Conservation (phyloP, 2,113 vertebrate genomes). For the Cyanoliseus patagonus region DNA sequence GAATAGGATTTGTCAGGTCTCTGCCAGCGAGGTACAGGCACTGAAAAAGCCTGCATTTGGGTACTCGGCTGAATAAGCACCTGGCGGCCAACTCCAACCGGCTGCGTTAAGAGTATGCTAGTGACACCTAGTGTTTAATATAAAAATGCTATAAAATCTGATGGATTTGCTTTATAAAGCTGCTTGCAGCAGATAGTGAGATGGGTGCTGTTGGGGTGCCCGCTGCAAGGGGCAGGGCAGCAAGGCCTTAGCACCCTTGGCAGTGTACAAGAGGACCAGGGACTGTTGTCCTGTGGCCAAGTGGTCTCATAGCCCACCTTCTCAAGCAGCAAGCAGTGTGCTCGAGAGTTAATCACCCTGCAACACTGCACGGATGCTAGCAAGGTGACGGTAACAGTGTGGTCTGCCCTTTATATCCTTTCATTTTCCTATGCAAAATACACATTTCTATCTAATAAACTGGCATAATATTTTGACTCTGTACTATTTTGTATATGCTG, state of each 20-base stretch:
- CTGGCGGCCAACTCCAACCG: background rate
- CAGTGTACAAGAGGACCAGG: background rate
- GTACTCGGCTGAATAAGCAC: background rate
- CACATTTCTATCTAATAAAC: background rate
- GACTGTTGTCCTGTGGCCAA: background rate
- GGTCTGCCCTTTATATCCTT: background rate
- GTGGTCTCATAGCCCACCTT: background rate
- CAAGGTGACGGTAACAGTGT: background rate
- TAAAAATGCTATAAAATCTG: background rate
- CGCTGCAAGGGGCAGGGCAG: background rate
- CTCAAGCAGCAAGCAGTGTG: too few species aligned
- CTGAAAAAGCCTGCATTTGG: background rate
- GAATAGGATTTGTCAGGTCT: background rate
- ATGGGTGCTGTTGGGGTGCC: background rate
- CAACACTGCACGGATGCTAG: accelerated
- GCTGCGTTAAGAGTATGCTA: conserved; percentile 54
- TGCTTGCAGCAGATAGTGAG: background rate
- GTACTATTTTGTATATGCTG: accelerated
- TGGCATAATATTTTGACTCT: accelerated
- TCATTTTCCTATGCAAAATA: background rate
- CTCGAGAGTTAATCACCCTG: background rate
- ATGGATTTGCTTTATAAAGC: background rate
- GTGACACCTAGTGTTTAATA: conserved; percentile 73
- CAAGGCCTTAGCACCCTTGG: background rate
- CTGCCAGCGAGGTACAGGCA: background rate